Percentiles rank a stretch among this genome's conserved stretches.
Evolutionary conservation across 2,113 vertebrate species (phyloP).

Genomic region (Cyanoderma ruficeps): DNA sequence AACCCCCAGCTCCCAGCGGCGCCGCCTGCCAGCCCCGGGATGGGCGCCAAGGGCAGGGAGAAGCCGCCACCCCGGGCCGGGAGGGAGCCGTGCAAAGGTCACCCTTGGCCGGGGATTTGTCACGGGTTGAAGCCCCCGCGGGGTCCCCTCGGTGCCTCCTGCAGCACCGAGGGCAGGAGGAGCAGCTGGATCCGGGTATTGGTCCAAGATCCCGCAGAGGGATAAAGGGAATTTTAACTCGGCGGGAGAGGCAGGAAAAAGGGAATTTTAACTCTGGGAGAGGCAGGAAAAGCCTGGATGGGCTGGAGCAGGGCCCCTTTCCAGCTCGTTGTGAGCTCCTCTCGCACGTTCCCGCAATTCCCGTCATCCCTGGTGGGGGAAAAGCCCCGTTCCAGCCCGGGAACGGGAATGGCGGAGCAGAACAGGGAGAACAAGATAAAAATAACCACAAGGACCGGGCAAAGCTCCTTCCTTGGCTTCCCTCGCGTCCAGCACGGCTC

Average conservation of each 20-base stretch:
- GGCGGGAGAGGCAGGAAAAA: neutral
- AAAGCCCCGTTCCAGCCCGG: neutral
- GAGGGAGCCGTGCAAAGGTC: neutral
- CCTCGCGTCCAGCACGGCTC: neutral
- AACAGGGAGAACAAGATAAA: neutral
- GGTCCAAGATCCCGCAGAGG: neutral
- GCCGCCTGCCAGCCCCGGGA: neutral
- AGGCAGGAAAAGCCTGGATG: neutral
- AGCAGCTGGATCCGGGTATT: neutral
- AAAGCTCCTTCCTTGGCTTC: neutral
- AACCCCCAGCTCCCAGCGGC: neutral
- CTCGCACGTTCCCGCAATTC: neutral
- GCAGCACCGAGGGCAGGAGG: accelerated
- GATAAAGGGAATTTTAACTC: neutral
- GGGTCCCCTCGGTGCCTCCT: neutral
- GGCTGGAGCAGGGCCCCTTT: neutral
- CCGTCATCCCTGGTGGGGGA: neutral
- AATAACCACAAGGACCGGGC: neutral
- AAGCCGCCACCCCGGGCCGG: neutral
- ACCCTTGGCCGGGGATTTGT: neutral
- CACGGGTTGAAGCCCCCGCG: accelerated
- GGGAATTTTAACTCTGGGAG: neutral
- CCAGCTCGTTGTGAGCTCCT: neutral
- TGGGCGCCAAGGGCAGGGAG: neutral
- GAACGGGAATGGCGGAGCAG: neutral